phyloP scores from a whole-genome alignment of 2,888 invertebrate species.

The Anarsia innoxiella region DNA sequence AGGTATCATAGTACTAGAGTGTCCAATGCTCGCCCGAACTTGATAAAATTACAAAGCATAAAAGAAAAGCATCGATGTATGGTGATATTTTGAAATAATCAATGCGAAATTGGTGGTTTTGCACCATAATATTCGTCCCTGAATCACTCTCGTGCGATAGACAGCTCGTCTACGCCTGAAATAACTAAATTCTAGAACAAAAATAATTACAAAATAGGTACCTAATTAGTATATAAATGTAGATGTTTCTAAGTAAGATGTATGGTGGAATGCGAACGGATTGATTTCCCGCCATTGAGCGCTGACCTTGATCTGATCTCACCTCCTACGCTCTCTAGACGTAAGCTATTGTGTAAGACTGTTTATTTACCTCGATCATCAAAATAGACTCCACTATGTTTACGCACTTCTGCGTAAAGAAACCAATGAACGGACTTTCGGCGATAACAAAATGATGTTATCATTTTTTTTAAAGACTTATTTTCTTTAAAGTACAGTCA shows the following conservation, averaged over 20 bases:
- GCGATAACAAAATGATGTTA: no score
- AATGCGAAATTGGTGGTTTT: slow-evolving; percentile 8
- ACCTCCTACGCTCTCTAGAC: slow-evolving; percentile 47
- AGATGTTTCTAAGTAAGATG: no score
- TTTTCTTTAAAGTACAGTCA: no score
- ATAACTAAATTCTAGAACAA: slow-evolving; percentile 31
- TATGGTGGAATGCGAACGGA: no score
- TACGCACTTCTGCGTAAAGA: no score
- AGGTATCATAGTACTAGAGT: no score
- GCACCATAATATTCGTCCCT: slow-evolving; percentile 25
- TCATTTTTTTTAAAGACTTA: no score
- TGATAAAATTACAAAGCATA: no score
- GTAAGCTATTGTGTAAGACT: slow-evolving; percentile 50
- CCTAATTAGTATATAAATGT: slow-evolving; percentile 15
- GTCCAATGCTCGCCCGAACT: no score
- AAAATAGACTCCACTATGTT: slow-evolving; percentile 24
- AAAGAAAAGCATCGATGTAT: slow-evolving; percentile 3
- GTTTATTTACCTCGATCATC: slow-evolving; percentile 43
- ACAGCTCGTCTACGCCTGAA: slow-evolving; percentile 38
- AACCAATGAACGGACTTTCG: no score
- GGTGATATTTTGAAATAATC: not conserved
- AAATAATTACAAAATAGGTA: slow-evolving; percentile 20
- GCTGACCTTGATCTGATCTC: slow-evolving; percentile 52
- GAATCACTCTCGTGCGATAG: slow-evolving; percentile 35
- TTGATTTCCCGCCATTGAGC: slow-evolving; percentile 57